Evolutionary conservation across 2,113 vertebrate species (phyloP).

Genomic region (Gymnobelideus leadbeateri): DNA sequence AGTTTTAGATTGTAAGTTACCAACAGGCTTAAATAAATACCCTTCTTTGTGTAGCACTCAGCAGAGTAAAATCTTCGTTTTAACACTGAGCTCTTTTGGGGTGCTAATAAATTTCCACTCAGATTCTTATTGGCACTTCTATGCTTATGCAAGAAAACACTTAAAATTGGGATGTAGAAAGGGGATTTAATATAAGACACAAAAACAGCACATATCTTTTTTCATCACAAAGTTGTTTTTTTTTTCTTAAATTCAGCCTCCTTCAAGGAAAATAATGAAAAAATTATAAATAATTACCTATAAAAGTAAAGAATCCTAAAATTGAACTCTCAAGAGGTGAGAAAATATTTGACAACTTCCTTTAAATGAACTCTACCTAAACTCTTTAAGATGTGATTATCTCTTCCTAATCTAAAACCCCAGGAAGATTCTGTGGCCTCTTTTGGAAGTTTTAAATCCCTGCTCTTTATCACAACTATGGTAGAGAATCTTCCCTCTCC

Average conservation of each 20-base stretch:
- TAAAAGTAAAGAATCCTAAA: conserved; percentile 46
- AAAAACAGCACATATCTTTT: conserved; percentile 40
- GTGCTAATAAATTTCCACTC: background rate
- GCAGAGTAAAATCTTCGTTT: conserved; percentile 44
- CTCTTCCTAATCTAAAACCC: background rate
- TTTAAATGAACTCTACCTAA: background rate
- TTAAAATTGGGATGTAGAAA: conserved; percentile 27
- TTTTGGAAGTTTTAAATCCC: conserved; percentile 40
- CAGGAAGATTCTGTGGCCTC: background rate
- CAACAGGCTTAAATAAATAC: background rate
- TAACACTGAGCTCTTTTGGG: background rate
- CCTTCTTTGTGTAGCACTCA: conserved; percentile 34
- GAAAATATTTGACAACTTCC: background rate
- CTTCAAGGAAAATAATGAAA: conserved; percentile 51
- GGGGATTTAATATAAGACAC: conserved; percentile 16
- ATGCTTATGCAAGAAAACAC: background rate
- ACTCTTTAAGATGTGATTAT: background rate
- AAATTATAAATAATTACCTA: conserved; percentile 38
- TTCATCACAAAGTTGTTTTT: conserved; percentile 29
- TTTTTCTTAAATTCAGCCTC: conserved; percentile 35
- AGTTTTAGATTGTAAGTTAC: conserved; percentile 41
- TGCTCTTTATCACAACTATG: conserved; percentile 30
- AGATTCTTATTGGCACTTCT: background rate
- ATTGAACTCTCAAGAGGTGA: conserved; percentile 42
- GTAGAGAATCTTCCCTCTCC: background rate